These are phyloP conservation scores for Heliconius charithonia DNA, from an alignment of 2,888 invertebrate species.

Conservation along the genomic window DNA sequence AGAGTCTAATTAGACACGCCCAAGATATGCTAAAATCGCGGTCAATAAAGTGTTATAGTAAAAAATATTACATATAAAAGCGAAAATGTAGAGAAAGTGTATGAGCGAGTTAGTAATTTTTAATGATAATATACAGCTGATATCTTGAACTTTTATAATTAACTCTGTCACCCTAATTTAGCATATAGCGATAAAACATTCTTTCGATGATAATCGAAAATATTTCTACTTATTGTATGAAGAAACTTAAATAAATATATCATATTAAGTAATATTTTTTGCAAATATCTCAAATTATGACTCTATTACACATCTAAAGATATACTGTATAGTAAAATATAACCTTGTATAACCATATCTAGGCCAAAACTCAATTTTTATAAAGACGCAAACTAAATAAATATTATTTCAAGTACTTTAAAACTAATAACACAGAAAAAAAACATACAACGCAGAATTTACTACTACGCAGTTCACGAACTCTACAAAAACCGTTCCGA, in stretches of 20 bases:
- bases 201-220: background rate
- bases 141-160: conserved; percentile 1
- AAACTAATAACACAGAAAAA: background rate
- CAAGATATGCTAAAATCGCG: background rate
- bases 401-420: background rate
- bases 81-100: conserved; percentile 3
- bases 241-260: background rate
- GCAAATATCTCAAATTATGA: background rate
- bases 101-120: background rate
- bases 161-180: background rate
- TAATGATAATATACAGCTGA: background rate
- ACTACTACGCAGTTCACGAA: conserved; percentile 16
- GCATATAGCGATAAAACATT: conserved; percentile 3
- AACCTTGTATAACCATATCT: background rate
- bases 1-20: background rate
- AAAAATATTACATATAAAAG: background rate
- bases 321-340: background rate
- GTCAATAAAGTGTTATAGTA: background rate
- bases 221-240: background rate
- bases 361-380: background rate
- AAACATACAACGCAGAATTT: background rate
- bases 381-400: background rate
- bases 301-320: background rate
- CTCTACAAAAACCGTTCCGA: background rate
- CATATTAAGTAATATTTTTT: background rate